phyloP scores from a whole-genome alignment of 1,140 invertebrate species.

The Formica selysi region DNA sequence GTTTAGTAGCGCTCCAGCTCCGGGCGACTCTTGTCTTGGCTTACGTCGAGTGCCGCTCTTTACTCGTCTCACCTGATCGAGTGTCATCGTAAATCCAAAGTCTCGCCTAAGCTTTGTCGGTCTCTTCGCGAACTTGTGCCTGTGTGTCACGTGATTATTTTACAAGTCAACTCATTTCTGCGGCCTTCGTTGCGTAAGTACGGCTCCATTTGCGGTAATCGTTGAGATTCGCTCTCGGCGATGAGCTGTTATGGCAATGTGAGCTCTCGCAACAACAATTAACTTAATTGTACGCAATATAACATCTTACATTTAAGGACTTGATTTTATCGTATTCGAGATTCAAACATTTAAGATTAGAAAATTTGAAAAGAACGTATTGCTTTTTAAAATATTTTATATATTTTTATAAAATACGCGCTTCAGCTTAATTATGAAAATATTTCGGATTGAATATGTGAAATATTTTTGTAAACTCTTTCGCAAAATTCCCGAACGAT shows the following conservation, averaged over 20 bases:
- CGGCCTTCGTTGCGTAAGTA: slow-evolving; percentile 53
- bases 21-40: slow-evolving; percentile 63
- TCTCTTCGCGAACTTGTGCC: slow-evolving; percentile 5
- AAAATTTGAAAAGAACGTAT: neutral
- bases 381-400: neutral
- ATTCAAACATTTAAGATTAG: neutral
- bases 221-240: neutral
- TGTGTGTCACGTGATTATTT: slow-evolving; percentile 35
- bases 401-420: neutral
- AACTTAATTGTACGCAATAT: neutral
- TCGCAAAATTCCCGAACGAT: neutral
- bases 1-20: slow-evolving; percentile 77
- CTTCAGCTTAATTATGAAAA: neutral
- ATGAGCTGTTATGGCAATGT: neutral
- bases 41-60: slow-evolving; percentile 54
- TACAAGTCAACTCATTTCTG: slow-evolving; percentile 4
- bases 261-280: neutral
- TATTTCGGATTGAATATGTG: neutral
- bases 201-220: slow-evolving; percentile 14
- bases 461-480: slow-evolving; percentile 18
- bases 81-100: neutral
- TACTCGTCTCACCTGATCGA: neutral
- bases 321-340: neutral
- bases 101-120: neutral
- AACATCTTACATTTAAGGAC: neutral